A percentile compares a stretch with the other conserved stretches of the same genome.
Evolutionary conservation across 2,797 vertebrate species (phyloP).

Genomic region (Odontamblyopus lacepedii): DNA sequence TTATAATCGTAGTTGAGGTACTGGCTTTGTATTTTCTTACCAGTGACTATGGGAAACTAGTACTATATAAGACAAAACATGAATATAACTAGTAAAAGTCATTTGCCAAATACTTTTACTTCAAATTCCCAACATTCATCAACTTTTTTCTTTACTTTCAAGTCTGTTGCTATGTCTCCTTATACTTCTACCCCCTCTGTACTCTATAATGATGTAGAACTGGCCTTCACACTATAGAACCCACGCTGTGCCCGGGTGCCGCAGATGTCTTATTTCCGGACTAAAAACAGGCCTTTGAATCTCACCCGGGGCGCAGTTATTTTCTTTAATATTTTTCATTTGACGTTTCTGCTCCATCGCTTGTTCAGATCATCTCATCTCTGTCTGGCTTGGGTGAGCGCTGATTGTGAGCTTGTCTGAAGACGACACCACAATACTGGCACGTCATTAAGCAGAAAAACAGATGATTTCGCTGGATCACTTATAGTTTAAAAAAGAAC

Average conservation of each 20-base stretch:
- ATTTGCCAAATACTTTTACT: too few species aligned
- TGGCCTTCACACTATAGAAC: not conserved
- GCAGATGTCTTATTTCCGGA: slow-evolving; percentile 1
- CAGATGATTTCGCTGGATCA: not conserved
- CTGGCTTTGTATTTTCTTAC: too few species aligned
- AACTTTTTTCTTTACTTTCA: not conserved
- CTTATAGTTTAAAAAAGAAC: not conserved
- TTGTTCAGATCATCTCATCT: not conserved
- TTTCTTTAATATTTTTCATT: not conserved
- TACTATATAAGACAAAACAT: too few species aligned
- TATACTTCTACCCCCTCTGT: not conserved
- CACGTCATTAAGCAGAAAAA: slow-evolving; percentile 1
- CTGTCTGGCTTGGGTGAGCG: slow-evolving; percentile 11
- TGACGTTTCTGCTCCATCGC: not conserved
- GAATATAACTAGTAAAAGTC: too few species aligned
- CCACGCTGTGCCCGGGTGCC: not conserved
- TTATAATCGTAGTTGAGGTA: too few species aligned
- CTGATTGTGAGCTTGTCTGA: slow-evolving; percentile 10
- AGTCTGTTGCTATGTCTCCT: not conserved
- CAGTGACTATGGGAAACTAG: too few species aligned
- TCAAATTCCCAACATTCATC: too few species aligned
- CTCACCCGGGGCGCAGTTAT: not conserved
- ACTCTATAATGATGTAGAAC: not conserved
- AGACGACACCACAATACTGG: not conserved
- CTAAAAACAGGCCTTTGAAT: slow-evolving; percentile 4